phyloP scores from a whole-genome alignment of 2,113 vertebrate species.

The Macheiramphus alcinus region DNA sequence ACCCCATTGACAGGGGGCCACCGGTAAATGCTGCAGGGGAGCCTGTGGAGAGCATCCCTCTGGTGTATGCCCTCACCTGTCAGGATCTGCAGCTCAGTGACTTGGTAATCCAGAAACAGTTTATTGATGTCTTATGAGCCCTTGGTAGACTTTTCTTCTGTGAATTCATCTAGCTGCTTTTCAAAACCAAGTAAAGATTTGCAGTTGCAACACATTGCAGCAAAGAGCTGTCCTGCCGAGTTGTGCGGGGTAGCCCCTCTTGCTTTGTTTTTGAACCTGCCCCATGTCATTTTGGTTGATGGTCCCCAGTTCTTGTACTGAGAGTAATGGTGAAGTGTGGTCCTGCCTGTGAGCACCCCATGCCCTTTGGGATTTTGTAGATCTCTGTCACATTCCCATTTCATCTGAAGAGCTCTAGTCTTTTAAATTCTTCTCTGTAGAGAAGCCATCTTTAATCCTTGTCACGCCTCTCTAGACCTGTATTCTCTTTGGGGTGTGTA shows the following conservation, averaged over 20 bases:
- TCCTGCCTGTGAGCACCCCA: background rate
- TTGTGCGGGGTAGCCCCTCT: background rate
- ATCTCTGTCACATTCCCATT: background rate
- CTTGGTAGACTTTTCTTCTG: background rate
- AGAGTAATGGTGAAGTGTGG: background rate
- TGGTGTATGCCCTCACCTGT: background rate
- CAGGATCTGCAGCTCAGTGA: background rate
- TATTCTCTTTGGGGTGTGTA: background rate
- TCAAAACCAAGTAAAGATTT: background rate
- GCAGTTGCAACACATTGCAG: fast-evolving
- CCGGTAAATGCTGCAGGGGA: background rate
- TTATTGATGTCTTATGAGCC: background rate
- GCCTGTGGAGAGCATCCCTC: background rate
- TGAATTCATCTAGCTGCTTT: background rate
- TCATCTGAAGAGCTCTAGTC: background rate
- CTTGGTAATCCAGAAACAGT: background rate
- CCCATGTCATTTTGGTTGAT: fast-evolving
- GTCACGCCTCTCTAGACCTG: background rate
- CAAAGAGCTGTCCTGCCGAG: background rate
- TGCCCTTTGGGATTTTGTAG: background rate
- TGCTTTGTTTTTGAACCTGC: background rate
- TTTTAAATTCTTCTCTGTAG: background rate
- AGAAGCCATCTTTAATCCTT: background rate
- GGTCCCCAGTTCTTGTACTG: background rate
- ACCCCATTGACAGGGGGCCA: fast-evolving